phyloP scores from a whole-genome alignment of 2,113 vertebrate species.

The Sus scrofa region DNA sequence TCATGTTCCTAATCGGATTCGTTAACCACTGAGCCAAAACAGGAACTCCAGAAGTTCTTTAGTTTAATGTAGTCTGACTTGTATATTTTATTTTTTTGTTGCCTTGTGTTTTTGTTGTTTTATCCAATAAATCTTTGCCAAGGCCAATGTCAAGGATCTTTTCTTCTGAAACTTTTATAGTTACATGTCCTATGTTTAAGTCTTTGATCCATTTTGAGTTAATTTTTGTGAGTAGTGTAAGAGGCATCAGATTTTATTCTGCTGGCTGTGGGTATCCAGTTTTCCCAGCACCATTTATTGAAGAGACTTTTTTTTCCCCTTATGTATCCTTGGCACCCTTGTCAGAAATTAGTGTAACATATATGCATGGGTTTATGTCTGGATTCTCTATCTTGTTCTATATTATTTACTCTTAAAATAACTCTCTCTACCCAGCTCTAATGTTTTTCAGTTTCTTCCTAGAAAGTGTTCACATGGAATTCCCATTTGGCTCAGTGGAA shows the following conservation, averaged over 20 bases:
- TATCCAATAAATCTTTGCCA: not conserved
- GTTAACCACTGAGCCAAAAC: no score
- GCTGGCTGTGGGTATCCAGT: not conserved
- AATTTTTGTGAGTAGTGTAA: not conserved
- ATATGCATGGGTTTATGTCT: not conserved
- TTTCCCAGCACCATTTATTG: not conserved
- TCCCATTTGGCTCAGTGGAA: no score
- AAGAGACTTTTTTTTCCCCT: not conserved
- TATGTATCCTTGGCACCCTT: not conserved
- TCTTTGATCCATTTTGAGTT: constrained; percentile 28
- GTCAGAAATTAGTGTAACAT: not conserved
- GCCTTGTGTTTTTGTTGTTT: not conserved
- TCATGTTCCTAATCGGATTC: no score
- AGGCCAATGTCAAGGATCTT: not conserved
- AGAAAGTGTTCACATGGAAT: no score
- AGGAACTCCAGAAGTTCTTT: constrained; percentile 1
- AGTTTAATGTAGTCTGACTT: not conserved
- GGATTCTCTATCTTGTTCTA: not conserved
- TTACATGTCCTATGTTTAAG: not conserved
- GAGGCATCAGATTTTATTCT: not conserved
- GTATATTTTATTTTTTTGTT: constrained; percentile 8
- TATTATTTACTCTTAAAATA: not conserved
- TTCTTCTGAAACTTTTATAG: not conserved
- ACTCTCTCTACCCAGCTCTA: not conserved
- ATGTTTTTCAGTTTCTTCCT: constrained; percentile 11